These are phyloP conservation scores for Apodemia zela DNA, from an alignment of 2,888 invertebrate genomes.

Conservation along the genomic window DNA sequence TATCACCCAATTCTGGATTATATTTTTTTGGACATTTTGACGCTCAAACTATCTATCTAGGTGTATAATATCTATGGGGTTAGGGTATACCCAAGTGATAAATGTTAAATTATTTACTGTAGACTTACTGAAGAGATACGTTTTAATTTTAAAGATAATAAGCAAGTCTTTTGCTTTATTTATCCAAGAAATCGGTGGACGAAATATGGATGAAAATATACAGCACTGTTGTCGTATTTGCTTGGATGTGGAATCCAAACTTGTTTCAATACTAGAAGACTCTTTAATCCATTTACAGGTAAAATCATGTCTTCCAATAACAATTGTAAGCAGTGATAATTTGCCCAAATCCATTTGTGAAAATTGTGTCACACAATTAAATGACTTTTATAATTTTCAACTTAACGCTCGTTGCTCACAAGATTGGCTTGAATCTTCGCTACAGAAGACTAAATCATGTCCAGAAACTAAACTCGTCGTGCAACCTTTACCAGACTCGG, in stretches of 20 bases:
- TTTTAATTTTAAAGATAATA: too few relatives aligned
- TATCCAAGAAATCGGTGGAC: background rate
- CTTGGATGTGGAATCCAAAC: conserved; percentile 56
- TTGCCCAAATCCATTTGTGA: conserved; percentile 63
- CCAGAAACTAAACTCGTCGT: conserved; percentile 54
- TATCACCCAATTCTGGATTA: too few relatives aligned
- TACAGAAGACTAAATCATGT: conserved; percentile 52
- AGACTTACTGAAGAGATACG: background rate
- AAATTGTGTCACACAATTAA: conserved; percentile 60
- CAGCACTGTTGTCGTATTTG: conserved; percentile 67
- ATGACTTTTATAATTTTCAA: conserved; percentile 69
- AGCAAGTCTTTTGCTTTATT: too few relatives aligned
- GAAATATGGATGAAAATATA: conserved; percentile 52
- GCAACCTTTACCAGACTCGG: conserved; percentile 69
- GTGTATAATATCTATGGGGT: too few relatives aligned
- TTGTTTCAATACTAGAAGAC: conserved; percentile 60
- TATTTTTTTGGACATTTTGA: too few relatives aligned
- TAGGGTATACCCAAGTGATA: too few relatives aligned
- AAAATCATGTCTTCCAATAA: conserved; percentile 61
- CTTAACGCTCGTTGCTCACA: conserved; percentile 67
- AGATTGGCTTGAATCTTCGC: conserved; percentile 64
- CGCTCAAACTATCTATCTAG: too few relatives aligned
- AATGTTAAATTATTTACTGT: background rate
- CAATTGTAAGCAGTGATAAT: conserved; percentile 50
- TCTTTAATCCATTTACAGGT: conserved; percentile 58